Conservation (phyloP, 2,888 invertebrate species). For the Alloscopus bannaensis region DNA sequence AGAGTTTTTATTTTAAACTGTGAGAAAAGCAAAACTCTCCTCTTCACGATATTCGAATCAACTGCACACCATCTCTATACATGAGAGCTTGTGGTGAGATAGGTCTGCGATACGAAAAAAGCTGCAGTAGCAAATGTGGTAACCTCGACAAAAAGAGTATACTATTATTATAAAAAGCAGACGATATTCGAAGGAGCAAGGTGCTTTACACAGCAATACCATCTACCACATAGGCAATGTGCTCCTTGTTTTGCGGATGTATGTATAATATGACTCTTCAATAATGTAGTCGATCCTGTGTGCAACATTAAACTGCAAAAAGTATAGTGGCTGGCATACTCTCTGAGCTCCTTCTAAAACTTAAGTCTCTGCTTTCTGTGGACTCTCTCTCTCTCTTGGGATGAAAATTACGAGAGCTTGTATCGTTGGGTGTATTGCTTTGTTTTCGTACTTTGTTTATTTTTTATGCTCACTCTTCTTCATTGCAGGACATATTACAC, state of each 20-base stretch:
- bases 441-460: slow-evolving; percentile 8
- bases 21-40: background rate
- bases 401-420: too few relatives aligned
- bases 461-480: slow-evolving; percentile 1
- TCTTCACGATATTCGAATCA: too few relatives aligned
- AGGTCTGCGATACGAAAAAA: background rate
- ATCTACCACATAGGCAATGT: background rate
- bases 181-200: too few relatives aligned
- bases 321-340: background rate
- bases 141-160: slow-evolving; percentile 2
- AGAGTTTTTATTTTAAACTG: too few relatives aligned
- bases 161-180: background rate
- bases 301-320: background rate
- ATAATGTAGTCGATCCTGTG: background rate
- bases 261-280: background rate
- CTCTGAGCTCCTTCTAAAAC: background rate
- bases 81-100: background rate
- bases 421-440: background rate
- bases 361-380: too few relatives aligned
- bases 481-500: background rate
- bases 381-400: too few relatives aligned
- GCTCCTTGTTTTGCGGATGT: too few relatives aligned
- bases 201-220: background rate
- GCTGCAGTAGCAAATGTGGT: slow-evolving; percentile 3
- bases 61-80: too few relatives aligned